Evolutionary conservation across 1,140 invertebrate genomes (phyloP), one percentile per base, ranked within the genome.

Genomic region (Plodia interpunctella): DNA sequence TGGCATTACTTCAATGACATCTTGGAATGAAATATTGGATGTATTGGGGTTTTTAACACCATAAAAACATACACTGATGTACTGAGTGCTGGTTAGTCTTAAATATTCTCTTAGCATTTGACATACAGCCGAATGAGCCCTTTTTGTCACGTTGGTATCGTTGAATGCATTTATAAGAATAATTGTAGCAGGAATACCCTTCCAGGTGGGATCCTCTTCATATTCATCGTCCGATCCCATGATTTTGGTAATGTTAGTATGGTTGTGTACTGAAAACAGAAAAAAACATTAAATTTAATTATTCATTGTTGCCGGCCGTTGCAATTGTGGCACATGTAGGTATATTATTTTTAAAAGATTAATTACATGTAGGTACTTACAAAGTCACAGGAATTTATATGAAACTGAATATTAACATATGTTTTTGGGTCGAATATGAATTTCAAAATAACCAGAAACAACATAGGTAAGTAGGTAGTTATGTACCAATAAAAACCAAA

Each of bases 191-290:
- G 86, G 78, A 15, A 76, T 64, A 25, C 87, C 84, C 76, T 71
- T 74, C 73, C 75, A 85, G 49, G 68, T 38, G 15, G 69, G 57
- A 9, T 56, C 30, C 55, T 67, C 62, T 65, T 82, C 78, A 21
- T 58, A 66, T 76, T 86, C 82, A 0, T 83, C 80, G 57, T 84
- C 83, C 2, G 76, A 83, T 62, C 78, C 74, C 81, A 82, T 84
- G 44, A 49, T 58, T 28, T 8, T 59, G 32, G 13, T 15, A 13
- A 8, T 38, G 8, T 28, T 28, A 28, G 3, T 28, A 28, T 3
- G 11, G 9, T 6, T 32, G 10, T 11, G 30, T 32, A 32, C 30
- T 32, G 6, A 9, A 32, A 32, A 11, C 30, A 32, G 9, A 28
- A 28, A 28, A 9, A 28, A 28, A 28, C 28, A n/a, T n/a, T n/a